Conservation (phyloP, 2,113 vertebrate genomes). For the Calcarius ornatus region DNA sequence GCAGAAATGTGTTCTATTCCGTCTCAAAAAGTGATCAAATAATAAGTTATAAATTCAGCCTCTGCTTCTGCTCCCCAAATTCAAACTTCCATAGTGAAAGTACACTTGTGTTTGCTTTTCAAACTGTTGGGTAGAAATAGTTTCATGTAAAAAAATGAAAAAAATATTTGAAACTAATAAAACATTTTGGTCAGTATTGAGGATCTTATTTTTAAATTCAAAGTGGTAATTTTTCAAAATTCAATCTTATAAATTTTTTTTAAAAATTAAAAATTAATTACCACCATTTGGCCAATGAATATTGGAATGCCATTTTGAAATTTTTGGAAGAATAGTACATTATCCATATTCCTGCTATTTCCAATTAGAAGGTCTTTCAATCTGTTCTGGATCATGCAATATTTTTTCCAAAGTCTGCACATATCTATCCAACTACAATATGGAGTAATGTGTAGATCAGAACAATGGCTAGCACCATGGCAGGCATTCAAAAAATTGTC, state of each 20-base stretch:
- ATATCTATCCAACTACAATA: neutral
- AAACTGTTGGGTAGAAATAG: neutral
- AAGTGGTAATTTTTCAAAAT: neutral
- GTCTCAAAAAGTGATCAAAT: neutral
- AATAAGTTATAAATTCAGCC: neutral
- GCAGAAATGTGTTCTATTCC: neutral
- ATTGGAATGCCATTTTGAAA: neutral
- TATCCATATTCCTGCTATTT: neutral
- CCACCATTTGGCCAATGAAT: neutral
- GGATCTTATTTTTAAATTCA: neutral
- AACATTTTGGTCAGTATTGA: fast-evolving
- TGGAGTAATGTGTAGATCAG: neutral
- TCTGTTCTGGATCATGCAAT: neutral
- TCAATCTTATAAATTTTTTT: neutral
- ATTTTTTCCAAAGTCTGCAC: neutral
- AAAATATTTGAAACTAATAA: neutral
- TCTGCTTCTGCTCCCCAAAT: neutral
- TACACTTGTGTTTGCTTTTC: neutral
- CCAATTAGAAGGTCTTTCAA: neutral
- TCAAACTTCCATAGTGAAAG: neutral
- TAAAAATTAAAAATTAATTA: neutral
- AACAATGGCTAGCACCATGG: neutral
- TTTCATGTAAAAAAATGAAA: neutral
- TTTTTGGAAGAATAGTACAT: neutral
- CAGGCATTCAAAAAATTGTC: neutral